These are phyloP conservation scores for Trididemnum clinides DNA, from an alignment of 23 tunicate genomes.

Conservation along the genomic window DNA sequence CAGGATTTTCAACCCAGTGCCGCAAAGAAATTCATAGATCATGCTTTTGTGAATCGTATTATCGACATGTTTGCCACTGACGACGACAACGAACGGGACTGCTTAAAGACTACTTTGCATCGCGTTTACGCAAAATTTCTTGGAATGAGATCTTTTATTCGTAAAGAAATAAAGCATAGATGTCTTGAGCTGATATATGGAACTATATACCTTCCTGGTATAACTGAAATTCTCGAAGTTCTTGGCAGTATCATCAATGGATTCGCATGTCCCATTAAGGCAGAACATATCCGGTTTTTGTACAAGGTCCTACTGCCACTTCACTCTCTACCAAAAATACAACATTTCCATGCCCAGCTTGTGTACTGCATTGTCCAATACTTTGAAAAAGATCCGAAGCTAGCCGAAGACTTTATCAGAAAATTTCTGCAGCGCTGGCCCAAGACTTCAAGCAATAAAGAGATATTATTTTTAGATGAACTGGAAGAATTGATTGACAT, in stretches of 20 bases:
- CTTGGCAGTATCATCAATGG: slow-evolving; percentile 96
- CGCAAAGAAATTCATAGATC: slow-evolving; percentile 80
- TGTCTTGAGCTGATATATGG: slow-evolving; percentile 67
- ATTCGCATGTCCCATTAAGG: slow-evolving; percentile 72
- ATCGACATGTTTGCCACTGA: slow-evolving; percentile 58
- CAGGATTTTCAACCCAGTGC: slow-evolving; percentile 84
- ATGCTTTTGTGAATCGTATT: slow-evolving; percentile 47
- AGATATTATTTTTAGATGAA: slow-evolving; percentile 84
- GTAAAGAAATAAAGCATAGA: slow-evolving; percentile 65
- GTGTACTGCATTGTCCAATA: slow-evolving; percentile 94
- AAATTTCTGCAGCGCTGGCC: slow-evolving; percentile 67
- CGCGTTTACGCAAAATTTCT: slow-evolving; percentile 90
- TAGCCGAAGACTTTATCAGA: slow-evolving; percentile 23
- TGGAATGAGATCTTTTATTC: slow-evolving; percentile 75
- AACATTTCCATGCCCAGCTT: slow-evolving; percentile 80
- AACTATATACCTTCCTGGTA: slow-evolving; percentile 62
- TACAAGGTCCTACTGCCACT: slow-evolving; percentile 66
- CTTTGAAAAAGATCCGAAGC: slow-evolving; percentile 75
- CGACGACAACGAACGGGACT: slow-evolving; percentile 68
- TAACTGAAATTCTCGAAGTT: slow-evolving; percentile 88
- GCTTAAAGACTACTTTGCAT: slow-evolving; percentile 76
- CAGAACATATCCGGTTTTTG: slow-evolving; percentile 77
- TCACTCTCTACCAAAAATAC: slow-evolving; percentile 54
- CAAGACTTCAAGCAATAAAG: slow-evolving; percentile 56
- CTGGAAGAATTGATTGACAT: slow-evolving; percentile 94